phyloP scores from a whole-genome alignment of 2,113 vertebrate species.

The Gallinago undulata region DNA sequence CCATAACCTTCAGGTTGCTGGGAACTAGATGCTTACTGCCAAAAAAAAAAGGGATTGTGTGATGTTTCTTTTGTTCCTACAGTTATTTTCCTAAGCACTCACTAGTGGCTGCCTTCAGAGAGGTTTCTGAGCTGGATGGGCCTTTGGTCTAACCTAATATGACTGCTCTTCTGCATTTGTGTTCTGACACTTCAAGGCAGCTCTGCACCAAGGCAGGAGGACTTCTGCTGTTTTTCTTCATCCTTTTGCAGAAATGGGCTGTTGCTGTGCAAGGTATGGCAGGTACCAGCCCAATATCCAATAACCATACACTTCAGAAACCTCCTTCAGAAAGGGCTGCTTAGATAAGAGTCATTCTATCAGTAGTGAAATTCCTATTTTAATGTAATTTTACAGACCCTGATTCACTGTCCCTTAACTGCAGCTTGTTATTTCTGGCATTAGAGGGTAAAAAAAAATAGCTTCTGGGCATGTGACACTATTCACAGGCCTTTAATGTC shows the following conservation, averaged over 20 bases:
- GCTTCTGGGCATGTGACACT: slow-evolving; percentile 81
- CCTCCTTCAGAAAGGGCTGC: not conserved
- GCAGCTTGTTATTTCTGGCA: slow-evolving; percentile 81
- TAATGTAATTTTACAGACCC: slow-evolving; percentile 65
- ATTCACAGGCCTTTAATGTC: slow-evolving; percentile 82
- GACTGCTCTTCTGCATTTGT: not conserved
- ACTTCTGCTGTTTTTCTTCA: not conserved
- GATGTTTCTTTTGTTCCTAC: not conserved
- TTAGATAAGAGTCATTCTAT: not conserved
- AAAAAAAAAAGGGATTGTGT: not conserved
- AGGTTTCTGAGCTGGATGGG: not conserved
- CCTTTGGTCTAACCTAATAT: not conserved
- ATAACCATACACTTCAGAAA: not conserved
- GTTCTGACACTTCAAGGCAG: not conserved
- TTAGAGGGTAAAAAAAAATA: slow-evolving; percentile 77
- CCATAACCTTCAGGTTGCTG: not conserved
- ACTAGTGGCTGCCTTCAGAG: not conserved
- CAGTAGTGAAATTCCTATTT: slow-evolving; percentile 58
- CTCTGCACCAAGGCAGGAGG: not conserved
- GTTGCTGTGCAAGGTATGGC: not conserved
- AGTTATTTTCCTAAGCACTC: not conserved
- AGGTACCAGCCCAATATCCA: slow-evolving; percentile 6
- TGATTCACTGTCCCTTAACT: slow-evolving; percentile 73
- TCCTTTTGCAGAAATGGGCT: not conserved
- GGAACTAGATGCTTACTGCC: not conserved